Evolutionary conservation across 2,888 invertebrate genomes (phyloP).

Genomic region (Philonicus albiceps): DNA sequence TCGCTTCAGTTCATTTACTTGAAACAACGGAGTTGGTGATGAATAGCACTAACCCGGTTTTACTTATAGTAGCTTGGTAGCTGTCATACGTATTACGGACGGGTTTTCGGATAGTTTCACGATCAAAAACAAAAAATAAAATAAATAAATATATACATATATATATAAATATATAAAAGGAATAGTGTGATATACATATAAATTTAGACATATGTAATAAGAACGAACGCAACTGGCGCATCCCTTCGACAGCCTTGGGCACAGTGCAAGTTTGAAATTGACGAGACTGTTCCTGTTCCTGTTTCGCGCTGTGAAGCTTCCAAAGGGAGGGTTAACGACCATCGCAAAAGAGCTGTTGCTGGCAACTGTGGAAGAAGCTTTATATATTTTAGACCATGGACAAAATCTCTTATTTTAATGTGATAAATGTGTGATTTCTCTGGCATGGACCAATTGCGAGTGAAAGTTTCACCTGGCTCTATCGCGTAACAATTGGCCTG

Average conservation of each 20-base stretch:
- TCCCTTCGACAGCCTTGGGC: constrained; percentile 22
- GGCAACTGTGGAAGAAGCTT: constrained; percentile 5
- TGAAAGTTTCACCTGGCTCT: constrained; percentile 14
- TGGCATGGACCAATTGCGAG: constrained; percentile 27
- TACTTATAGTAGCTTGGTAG: neutral
- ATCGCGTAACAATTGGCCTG: neutral
- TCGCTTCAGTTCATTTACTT: constrained; percentile 38
- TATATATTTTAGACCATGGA: neutral
- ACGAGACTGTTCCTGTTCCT: neutral
- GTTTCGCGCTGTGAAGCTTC: constrained; percentile 2
- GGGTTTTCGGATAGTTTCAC: constrained; percentile 8
- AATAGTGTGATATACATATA: constrained; percentile 21
- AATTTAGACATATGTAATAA: neutral
- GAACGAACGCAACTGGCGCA: constrained; percentile 20
- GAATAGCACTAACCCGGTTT: constrained; percentile 35
- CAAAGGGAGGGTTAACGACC: constrained; percentile 31
- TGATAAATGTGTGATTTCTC: constrained; percentile 21
- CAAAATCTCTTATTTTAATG: constrained; percentile 7
- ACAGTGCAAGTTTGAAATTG: constrained; percentile 20
- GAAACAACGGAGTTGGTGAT: constrained; percentile 39
- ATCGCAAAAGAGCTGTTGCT: constrained; percentile 29
- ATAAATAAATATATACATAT: neutral
- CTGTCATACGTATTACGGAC: constrained; percentile 15
- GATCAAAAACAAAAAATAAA: neutral
- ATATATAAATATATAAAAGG: neutral